Evolutionary conservation across 2,888 invertebrate species (phyloP).

Genomic region (Amiota minor): DNA sequence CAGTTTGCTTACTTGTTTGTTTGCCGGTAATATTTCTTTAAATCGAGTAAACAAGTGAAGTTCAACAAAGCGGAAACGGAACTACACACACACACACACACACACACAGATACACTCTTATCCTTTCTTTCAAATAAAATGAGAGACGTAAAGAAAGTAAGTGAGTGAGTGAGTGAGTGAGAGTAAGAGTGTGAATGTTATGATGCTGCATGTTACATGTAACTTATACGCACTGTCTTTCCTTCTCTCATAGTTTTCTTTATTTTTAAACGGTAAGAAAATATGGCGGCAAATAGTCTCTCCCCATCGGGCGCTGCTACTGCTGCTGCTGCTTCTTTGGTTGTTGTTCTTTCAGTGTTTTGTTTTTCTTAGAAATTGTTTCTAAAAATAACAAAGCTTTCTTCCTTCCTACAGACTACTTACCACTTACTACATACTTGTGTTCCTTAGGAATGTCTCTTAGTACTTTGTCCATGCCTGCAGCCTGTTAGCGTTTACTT

Average conservation of each 20-base stretch:
- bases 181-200: too few relatives aligned
- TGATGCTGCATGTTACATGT: conserved; percentile 27
- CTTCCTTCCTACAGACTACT: conserved; percentile 8
- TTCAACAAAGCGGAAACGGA: conserved; percentile 68
- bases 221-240: conserved; percentile 53
- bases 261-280: conserved; percentile 45
- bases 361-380: conserved; percentile 67
- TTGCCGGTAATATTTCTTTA: conserved; percentile 67
- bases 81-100: conserved; percentile 50
- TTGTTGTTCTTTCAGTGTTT: conserved; percentile 48
- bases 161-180: not conserved
- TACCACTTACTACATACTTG: conserved; percentile 23
- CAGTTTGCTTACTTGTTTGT: conserved; percentile 62
- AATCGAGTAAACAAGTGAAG: conserved; percentile 68
- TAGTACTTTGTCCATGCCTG: conserved; percentile 17
- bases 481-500: conserved; percentile 6
- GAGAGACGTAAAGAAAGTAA: not conserved
- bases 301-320: conserved; percentile 44
- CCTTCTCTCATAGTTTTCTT: conserved; percentile 34
- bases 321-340: conserved; percentile 42
- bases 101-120: not conserved
- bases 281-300: conserved; percentile 66
- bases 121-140: not conserved
- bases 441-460: conserved; percentile 56
- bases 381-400: conserved; percentile 65